phyloP scores from a whole-genome alignment of 2,797 vertebrate genomes.

The Anguilla pacifica region DNA sequence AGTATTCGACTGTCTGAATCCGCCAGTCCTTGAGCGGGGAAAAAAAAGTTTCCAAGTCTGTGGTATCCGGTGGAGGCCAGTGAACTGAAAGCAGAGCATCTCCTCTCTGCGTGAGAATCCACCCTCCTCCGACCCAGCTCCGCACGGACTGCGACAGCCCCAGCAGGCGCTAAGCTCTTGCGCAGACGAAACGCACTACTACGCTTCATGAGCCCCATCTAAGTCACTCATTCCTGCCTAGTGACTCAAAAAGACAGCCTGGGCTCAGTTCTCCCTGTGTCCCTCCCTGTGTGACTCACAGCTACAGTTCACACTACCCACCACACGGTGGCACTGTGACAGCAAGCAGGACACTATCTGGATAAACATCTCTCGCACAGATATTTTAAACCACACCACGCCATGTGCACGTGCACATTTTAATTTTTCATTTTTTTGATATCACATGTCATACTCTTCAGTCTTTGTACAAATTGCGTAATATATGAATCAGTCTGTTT shows the following conservation, averaged over 20 bases:
- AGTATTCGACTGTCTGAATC: not conserved
- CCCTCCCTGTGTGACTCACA: constrained; percentile 23
- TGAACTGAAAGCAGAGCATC: not conserved
- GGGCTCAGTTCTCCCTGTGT: constrained; percentile 33
- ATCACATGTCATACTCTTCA: not conserved
- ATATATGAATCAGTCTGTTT: not conserved
- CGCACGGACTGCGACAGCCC: not conserved
- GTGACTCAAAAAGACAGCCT: constrained; percentile 54
- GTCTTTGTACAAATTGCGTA: not conserved
- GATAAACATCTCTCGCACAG: constrained; percentile 16
- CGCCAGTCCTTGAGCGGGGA: not conserved
- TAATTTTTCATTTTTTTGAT: not conserved
- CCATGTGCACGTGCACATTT: not conserved
- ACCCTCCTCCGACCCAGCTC: not conserved
- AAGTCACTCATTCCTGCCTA: constrained; percentile 47
- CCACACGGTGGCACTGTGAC: not conserved
- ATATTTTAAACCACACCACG: not conserved
- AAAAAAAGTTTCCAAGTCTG: not conserved
- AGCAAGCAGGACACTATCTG: constrained; percentile 20
- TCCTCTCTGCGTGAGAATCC: not conserved
- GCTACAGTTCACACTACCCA: not conserved
- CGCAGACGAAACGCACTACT: not conserved
- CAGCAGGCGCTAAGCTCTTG: not conserved
- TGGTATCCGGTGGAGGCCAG: not conserved
- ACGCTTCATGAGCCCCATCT: not conserved